Conservation (phyloP, 2,797 vertebrate genomes). For the Echiichthys vipera region DNA sequence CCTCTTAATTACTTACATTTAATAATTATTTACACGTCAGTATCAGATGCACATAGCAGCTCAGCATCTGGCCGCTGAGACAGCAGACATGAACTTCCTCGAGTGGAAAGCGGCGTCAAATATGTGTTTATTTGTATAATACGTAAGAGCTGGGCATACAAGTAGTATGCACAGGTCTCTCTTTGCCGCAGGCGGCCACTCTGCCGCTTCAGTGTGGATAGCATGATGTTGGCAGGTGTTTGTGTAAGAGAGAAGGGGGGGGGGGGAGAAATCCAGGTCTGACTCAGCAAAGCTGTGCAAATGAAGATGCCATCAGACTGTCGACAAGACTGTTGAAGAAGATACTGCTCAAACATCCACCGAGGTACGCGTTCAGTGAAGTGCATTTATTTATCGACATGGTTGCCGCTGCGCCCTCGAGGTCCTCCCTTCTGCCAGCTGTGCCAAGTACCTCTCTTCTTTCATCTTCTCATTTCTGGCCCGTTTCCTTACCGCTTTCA, state of each 20-base stretch:
- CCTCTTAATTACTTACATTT: slow-evolving; percentile 48
- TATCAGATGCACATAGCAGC: slow-evolving; percentile 27
- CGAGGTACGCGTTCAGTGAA: slow-evolving; percentile 1
- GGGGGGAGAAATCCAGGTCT: slow-evolving; percentile 28
- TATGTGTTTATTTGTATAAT: slow-evolving; percentile 49
- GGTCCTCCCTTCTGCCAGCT: slow-evolving; percentile 13
- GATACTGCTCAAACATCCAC: slow-evolving; percentile 21
- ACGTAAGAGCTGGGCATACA: slow-evolving; percentile 27
- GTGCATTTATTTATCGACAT: slow-evolving; percentile 44
- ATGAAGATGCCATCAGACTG: slow-evolving; percentile 58
- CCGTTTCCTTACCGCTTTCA: slow-evolving; percentile 14
- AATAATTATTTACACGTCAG: slow-evolving; percentile 52
- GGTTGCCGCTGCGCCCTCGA: slow-evolving; percentile 14
- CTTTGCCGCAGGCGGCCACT: slow-evolving; percentile 13
- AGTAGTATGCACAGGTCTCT: slow-evolving; percentile 1
- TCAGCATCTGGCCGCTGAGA: slow-evolving; percentile 33
- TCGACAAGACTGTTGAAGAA: slow-evolving; percentile 49
- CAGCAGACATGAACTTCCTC: slow-evolving; percentile 34
- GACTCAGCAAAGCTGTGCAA: slow-evolving; percentile 63
- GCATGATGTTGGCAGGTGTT: slow-evolving; percentile 37
- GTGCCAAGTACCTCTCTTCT: slow-evolving; percentile 20
- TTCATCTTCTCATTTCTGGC: slow-evolving; percentile 19
- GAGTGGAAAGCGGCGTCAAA: slow-evolving; percentile 44
- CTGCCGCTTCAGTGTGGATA: slow-evolving; percentile 19
- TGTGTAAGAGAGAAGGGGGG: not conserved